phyloP scores from a whole-genome alignment of 2,113 vertebrate genomes.

The Nesogale talazaci region DNA sequence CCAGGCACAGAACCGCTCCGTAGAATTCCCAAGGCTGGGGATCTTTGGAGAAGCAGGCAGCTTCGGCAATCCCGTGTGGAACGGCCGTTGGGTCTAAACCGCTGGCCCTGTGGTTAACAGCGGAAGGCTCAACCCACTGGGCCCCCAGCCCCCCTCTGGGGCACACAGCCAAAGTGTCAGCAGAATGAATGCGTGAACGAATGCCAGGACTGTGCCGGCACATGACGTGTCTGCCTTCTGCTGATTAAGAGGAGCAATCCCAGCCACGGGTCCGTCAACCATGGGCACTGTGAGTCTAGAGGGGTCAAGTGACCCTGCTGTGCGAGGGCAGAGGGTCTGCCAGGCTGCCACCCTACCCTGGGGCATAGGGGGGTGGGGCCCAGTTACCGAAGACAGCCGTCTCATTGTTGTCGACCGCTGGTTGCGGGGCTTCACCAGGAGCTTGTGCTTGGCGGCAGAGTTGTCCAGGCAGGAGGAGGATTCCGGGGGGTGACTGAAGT shows the following conservation, averaged over 20 bases:
- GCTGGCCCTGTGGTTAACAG: not conserved
- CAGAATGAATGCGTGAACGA: not conserved
- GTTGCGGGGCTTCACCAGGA: slow-evolving; percentile 95
- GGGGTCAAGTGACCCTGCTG: not conserved
- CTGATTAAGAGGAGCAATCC: not conserved
- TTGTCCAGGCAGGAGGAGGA: slow-evolving; percentile 91
- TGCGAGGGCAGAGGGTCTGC: not conserved
- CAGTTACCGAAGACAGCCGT: slow-evolving; percentile 86
- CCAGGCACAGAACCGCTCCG: not conserved
- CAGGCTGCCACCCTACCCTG: not conserved
- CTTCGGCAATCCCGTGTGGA: too few species aligned
- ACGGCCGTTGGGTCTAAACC: not conserved
- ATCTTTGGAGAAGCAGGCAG: too few species aligned
- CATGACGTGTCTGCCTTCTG: not conserved
- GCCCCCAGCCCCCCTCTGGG: not conserved
- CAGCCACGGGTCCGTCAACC: not conserved
- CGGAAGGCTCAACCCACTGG: not conserved
- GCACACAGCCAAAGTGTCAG: rapidly evolving
- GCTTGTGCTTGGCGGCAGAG: slow-evolving; percentile 95
- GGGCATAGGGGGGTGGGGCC: not conserved
- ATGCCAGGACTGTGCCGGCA: not conserved
- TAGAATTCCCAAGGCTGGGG: not conserved
- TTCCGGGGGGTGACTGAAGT: slow-evolving; percentile 90
- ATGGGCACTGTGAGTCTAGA: not conserved
- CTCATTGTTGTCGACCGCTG: slow-evolving; percentile 91